These are phyloP conservation scores for Leptosomus discolor DNA, from an alignment of 2,113 vertebrate species.

Conservation along the genomic window DNA sequence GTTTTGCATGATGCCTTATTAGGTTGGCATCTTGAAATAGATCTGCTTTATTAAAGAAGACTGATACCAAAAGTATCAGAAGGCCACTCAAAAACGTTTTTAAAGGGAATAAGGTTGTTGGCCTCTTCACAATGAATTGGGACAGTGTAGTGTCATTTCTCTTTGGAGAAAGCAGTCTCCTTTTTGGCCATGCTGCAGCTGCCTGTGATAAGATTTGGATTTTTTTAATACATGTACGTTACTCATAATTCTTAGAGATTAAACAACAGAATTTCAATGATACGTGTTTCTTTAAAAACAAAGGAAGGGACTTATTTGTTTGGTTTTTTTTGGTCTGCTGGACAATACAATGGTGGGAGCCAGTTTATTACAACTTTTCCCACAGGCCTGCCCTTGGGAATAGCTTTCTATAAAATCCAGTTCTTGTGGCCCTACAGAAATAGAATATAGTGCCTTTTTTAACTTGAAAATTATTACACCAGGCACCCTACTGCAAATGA, in stretches of 20 bases:
- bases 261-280: background rate
- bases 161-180: background rate
- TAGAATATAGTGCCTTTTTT: slow-evolving; percentile 52
- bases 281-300: slow-evolving; percentile 41
- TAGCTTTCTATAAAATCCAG: slow-evolving; percentile 30
- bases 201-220: background rate
- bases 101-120: background rate
- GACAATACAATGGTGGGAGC: slow-evolving; percentile 76
- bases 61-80: background rate
- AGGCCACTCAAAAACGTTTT: background rate
- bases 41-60: background rate
- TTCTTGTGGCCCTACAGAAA: slow-evolving; percentile 47
- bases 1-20: background rate
- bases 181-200: background rate
- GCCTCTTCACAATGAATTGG: background rate
- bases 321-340: slow-evolving; percentile 43
- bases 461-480: slow-evolving; percentile 9
- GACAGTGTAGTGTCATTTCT: background rate
- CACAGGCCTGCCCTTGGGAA: slow-evolving; percentile 65
- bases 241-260: background rate
- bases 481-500: background rate
- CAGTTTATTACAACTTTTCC: slow-evolving; percentile 61
- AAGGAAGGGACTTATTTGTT: slow-evolving; percentile 61
- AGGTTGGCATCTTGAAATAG: background rate
- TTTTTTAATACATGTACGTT: background rate